phyloP scores from a whole-genome alignment of 1,140 invertebrate genomes.

The Pogonomyrmex barbatus region DNA sequence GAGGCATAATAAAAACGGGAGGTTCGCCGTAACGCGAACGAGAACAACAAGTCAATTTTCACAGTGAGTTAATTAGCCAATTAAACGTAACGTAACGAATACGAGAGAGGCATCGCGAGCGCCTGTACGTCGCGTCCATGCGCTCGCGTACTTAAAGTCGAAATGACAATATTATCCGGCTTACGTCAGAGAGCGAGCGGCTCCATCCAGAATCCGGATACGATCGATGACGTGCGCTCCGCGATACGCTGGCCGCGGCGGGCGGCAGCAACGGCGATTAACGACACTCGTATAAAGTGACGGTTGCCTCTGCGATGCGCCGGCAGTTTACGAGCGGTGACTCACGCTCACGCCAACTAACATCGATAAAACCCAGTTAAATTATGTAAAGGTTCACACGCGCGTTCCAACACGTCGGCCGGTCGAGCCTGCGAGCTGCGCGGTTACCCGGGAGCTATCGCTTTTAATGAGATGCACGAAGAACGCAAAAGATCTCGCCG shows the following conservation, averaged over 20 bases:
- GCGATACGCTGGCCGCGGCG: conserved; percentile 8
- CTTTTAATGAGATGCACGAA: conserved; percentile 57
- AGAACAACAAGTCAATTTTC: conserved; percentile 9
- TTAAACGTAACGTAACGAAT: neutral
- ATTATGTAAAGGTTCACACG: conserved; percentile 64
- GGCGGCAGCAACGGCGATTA: conserved; percentile 49
- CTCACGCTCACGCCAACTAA: conserved; percentile 48
- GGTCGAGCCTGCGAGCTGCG: conserved; percentile 15
- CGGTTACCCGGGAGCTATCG: conserved; percentile 39
- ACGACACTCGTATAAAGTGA: conserved; percentile 60
- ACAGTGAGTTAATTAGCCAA: neutral
- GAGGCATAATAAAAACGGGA: neutral
- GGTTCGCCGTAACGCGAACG: neutral
- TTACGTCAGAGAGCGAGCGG: conserved; percentile 50
- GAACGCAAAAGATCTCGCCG: conserved; percentile 33
- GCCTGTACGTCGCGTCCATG: neutral
- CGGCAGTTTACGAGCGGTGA: conserved; percentile 58
- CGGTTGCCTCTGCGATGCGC: conserved; percentile 28
- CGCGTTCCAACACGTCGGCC: conserved; percentile 50
- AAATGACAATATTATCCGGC: conserved; percentile 40
- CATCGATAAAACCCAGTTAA: conserved; percentile 63
- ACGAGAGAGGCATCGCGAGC: neutral
- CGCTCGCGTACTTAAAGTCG: conserved; percentile 5
- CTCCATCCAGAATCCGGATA: conserved; percentile 58
- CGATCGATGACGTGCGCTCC: conserved; percentile 42